These are phyloP conservation scores for Apostichopus californicus DNA, from an alignment of 35 echinoderm and acorn worm genomes.

Conservation along the genomic window DNA sequence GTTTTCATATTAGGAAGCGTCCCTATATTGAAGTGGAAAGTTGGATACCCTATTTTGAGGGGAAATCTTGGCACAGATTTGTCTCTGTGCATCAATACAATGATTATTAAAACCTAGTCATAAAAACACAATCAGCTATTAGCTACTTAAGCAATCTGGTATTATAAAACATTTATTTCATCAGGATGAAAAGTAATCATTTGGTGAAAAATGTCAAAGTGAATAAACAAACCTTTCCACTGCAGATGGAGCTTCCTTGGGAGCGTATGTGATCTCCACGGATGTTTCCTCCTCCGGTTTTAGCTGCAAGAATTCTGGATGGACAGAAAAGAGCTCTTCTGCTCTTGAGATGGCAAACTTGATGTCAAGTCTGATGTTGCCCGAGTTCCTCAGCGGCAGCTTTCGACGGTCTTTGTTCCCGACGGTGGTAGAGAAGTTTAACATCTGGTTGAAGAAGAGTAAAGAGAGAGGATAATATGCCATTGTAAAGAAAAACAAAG, in stretches of 20 bases:
- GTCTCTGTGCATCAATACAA: too few species aligned
- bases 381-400: constrained; percentile 85
- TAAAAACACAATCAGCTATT: too few species aligned
- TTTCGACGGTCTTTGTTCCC: constrained; percentile 56
- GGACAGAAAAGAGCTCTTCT: constrained; percentile 64
- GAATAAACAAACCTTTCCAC: constrained; percentile 64
- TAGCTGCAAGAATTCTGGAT: constrained; percentile 61
- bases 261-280: constrained; percentile 73
- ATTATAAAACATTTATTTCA: too few species aligned
- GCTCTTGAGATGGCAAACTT: constrained; percentile 57
- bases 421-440: constrained; percentile 57
- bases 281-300: constrained; percentile 76
- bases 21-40: too few species aligned
- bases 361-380: constrained; percentile 69
- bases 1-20: too few species aligned
- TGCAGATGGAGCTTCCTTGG: constrained; percentile 67
- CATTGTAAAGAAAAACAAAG: too few species aligned
- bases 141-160: too few species aligned
- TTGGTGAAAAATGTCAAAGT: background rate
- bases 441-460: background rate
- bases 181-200: too few species aligned
- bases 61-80: too few species aligned
- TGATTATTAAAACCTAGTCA: too few species aligned
- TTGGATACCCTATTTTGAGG: too few species aligned
- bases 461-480: too few species aligned